phyloP scores from a whole-genome alignment of 2,888 invertebrate species.

The Lydus trimaculatus region DNA sequence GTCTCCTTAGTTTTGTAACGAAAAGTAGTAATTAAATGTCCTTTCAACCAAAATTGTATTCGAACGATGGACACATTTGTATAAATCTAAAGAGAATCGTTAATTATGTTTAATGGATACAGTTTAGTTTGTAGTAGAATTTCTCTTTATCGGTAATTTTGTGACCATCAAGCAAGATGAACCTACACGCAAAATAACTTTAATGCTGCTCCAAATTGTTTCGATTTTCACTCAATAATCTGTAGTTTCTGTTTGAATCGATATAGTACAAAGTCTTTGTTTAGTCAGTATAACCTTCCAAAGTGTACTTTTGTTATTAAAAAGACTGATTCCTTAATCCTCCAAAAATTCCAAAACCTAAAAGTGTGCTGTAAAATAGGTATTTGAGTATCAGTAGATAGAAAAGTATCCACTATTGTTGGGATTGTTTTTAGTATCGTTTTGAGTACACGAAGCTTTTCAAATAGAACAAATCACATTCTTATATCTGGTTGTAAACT shows the following conservation, averaged over 20 bases:
- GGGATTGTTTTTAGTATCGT: too few relatives aligned
- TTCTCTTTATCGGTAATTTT: background rate
- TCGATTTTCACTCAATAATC: background rate
- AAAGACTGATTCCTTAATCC: too few relatives aligned
- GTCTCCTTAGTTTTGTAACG: conserved; percentile 25
- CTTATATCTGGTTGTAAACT: too few relatives aligned
- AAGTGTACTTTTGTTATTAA: too few relatives aligned
- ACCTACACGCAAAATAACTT: background rate
- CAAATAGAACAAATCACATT: too few relatives aligned
- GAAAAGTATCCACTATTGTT: too few relatives aligned
- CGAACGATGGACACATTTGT: conserved; percentile 19
- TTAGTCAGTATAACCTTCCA: too few relatives aligned
- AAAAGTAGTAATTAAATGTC: conserved; percentile 26
- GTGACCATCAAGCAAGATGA: background rate
- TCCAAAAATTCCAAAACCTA: too few relatives aligned
- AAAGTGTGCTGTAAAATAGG: too few relatives aligned
- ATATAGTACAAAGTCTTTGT: background rate
- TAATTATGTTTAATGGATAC: conserved; percentile 13
- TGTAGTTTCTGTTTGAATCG: background rate
- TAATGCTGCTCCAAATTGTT: background rate
- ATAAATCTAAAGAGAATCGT: conserved; percentile 20
- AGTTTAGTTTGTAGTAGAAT: background rate
- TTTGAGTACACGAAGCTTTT: too few relatives aligned
- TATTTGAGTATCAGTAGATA: too few relatives aligned
- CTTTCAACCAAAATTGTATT: conserved; percentile 23